A percentile compares a stretch with the other conserved stretches of the same genome.
Evolutionary conservation across 2,113 vertebrate genomes (phyloP).

Genomic region (Periophthalmus modestus): DNA sequence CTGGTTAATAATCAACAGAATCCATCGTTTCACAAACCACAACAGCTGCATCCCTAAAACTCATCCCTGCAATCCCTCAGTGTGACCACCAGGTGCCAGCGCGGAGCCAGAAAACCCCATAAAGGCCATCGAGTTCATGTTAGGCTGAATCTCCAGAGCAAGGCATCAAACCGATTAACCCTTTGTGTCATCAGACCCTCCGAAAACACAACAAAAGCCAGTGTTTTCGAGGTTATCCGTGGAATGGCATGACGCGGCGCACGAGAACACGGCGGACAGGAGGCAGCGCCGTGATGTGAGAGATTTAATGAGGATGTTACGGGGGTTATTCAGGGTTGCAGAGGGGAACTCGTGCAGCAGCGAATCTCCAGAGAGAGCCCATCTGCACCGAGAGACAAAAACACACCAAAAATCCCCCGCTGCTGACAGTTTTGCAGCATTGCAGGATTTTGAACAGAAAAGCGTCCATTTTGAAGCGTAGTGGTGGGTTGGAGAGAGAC

Average conservation of each 20-base stretch:
- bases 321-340: neutral
- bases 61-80: neutral
- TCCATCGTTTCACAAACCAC: too few relatives aligned
- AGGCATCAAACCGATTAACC: constrained; percentile 29
- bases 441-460: neutral
- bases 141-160: constrained; percentile 3
- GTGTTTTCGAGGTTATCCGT: neutral
- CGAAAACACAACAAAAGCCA: neutral
- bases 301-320: neutral
- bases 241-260: neutral
- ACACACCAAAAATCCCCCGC: neutral
- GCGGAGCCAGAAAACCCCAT: constrained; percentile 17
- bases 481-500: neutral
- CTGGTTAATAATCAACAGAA: too few relatives aligned
- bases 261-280: neutral
- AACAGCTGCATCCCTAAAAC: too few relatives aligned
- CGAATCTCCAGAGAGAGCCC: constrained; percentile 16
- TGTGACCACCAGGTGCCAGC: constrained; percentile 49
- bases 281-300: neutral
- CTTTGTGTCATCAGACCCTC: constrained; percentile 4
- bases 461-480: neutral
- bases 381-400: constrained; percentile 8
- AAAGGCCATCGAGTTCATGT: constrained; percentile 37
- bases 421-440: neutral
- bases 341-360: constrained; percentile 8